These are phyloP conservation scores for Aspiorhynchus laticeps DNA, from an alignment of 2,113 vertebrate genomes.

Conservation along the genomic window DNA sequence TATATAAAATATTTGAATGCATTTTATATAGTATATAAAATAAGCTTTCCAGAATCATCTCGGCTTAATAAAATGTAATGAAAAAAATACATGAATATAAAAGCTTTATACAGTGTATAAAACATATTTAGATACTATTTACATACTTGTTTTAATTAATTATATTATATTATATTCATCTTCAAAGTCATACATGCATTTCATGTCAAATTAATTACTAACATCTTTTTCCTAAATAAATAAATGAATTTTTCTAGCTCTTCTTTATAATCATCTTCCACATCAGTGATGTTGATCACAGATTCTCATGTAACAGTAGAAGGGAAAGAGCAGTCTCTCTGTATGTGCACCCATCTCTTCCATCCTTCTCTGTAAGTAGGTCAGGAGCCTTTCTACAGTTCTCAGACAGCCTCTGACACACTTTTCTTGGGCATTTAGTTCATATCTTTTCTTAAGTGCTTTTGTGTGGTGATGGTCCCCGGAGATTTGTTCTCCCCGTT, in stretches of 20 bases:
- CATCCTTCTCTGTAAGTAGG: slow-evolving; percentile 40
- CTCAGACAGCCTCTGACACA: slow-evolving; percentile 39
- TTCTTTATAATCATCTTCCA: neutral
- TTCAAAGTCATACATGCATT: neutral
- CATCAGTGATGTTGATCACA: neutral
- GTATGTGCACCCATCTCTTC: slow-evolving; percentile 7
- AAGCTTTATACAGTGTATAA: neutral
- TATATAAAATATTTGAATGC: neutral
- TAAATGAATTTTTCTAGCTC: neutral
- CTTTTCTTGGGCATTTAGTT: slow-evolving; percentile 47
- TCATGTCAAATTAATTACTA: neutral
- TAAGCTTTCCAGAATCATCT: neutral
- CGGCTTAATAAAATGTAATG: too few relatives aligned
- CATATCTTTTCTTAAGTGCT: slow-evolving; percentile 46
- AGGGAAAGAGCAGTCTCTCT: neutral
- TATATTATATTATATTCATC: neutral
- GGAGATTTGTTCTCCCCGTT: slow-evolving; percentile 18
- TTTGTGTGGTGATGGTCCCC: slow-evolving; percentile 33
- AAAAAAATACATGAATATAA: too few relatives aligned
- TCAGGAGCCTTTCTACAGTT: slow-evolving; percentile 31
- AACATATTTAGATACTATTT: too few relatives aligned
- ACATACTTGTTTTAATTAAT: neutral
- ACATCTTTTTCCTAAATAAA: neutral
- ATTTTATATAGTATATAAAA: neutral
- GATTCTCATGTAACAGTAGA: slow-evolving; percentile 4